Base-by-base conservation (phyloP, 2,888 invertebrate genomes). In the Drosophila robusta region DNA sequence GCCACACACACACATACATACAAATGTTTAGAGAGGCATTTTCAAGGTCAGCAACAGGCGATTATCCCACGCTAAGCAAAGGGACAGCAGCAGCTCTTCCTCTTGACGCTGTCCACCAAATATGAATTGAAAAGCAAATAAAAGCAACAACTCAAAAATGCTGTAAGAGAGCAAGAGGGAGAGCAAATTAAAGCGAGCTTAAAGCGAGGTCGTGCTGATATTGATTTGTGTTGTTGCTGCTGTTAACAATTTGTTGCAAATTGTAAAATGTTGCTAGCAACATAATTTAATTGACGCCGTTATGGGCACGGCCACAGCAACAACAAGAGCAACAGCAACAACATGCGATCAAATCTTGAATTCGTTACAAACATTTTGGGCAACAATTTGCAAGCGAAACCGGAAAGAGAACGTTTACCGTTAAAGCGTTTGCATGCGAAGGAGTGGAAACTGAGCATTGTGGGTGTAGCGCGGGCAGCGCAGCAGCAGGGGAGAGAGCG, bases 251-350 rank as follows among this genome's bases (percentile, higher is more conserved):
- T 85, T 85, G 84, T 84, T 85, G 84, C 87, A 85, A 85, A 85
- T 85, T 85, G 89, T 85, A 89, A 89, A 85, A 89, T 85, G 84
- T 85, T 80, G 84, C 87, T 78, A 69, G 89, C 86, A 82, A 89
- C 86, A 89, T 87, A 89, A 87, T 89, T 88, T 89, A 89, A 89
- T 89, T 89, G 90, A 89, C 87, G 86, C 88, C 80, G 80, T 78
- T 84, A 73, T 83, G 84, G 80, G 87, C 75, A 73, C 73, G 87
- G 76, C 80, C 45, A 46, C 62, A 57, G n/a, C 52, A 80, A 45
- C 83, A 75, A 39, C 76, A 63, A 4, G 58, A 68, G 11, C 54
- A 62, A 5, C 75, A 80, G 70, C 75, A 75, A 69, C 72, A 62
- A 61, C 65, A 73, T 62, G 75, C 68, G 75, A 80, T 80, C 78